Conservation (phyloP, 2,888 invertebrate species). For the Drosophila meridionalis region DNA sequence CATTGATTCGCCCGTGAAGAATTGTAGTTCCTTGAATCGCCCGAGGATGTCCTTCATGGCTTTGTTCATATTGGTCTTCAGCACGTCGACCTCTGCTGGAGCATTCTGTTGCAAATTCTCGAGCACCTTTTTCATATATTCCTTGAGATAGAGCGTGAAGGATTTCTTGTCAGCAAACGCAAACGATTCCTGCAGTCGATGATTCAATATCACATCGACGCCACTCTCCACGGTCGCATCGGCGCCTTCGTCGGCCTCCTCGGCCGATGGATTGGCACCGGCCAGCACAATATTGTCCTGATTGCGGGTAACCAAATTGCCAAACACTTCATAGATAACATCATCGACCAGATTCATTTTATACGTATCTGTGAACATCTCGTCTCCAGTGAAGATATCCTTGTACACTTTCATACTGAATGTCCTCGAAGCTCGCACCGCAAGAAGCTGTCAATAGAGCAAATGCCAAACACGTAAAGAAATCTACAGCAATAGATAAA, state of each 20-base stretch:
- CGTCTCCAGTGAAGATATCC: constrained; percentile 98
- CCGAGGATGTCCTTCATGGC: constrained; percentile 95
- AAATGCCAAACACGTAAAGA: not conserved
- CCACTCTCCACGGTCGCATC: constrained; percentile 92
- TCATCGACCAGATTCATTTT: constrained; percentile 96
- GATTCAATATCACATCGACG: constrained; percentile 97
- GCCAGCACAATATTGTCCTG: constrained; percentile 90
- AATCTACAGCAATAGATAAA: not conserved
- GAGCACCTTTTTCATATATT: constrained; percentile 97
- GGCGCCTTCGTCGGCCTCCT: constrained; percentile 93
- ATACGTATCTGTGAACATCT: constrained; percentile 99
- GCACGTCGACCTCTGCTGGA: constrained; percentile 94
- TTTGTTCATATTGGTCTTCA: constrained; percentile 96
- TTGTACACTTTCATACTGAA: constrained; percentile 95
- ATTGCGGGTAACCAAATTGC: constrained; percentile 91
- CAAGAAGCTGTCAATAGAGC: not conserved
- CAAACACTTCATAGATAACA: constrained; percentile 97
- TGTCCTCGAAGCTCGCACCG: not conserved
- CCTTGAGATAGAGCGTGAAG: constrained; percentile 96
- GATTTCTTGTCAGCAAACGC: constrained; percentile 96
- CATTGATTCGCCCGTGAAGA: constrained; percentile 96
- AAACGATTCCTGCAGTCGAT: constrained; percentile 93
- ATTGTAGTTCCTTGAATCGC: constrained; percentile 96
- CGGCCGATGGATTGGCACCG: constrained; percentile 97
- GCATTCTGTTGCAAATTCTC: constrained; percentile 91